Evolutionary conservation across 2,113 vertebrate species (phyloP).

Genomic region (Falcunculus frontatus): DNA sequence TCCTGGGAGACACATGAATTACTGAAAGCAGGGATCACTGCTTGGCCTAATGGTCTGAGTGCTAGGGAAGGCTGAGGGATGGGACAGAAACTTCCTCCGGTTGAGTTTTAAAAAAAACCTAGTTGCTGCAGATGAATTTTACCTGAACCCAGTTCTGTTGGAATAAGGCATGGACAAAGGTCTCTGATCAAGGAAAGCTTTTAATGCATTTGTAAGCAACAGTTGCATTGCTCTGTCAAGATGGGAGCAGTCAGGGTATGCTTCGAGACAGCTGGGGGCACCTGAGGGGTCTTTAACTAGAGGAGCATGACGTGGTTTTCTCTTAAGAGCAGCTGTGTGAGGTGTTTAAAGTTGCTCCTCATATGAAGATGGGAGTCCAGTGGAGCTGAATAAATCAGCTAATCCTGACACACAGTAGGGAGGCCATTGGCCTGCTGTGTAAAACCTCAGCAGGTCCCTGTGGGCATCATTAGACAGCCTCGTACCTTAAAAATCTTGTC

Average conservation of each 20-base stretch:
- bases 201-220: background rate
- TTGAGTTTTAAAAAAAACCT: background rate
- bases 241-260: background rate
- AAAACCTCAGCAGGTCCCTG: background rate
- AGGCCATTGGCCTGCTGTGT: background rate
- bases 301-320: fast-evolving
- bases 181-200: background rate
- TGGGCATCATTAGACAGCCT: background rate
- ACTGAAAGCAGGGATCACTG: background rate
- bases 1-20: background rate
- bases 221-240: background rate
- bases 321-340: background rate
- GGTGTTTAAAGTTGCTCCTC: background rate
- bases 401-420: fast-evolving
- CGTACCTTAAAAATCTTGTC: background rate
- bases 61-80: background rate
- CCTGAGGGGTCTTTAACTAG: background rate
- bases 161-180: background rate
- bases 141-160: background rate
- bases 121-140: background rate
- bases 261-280: fast-evolving
- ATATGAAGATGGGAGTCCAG: background rate
- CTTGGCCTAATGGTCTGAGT: background rate
- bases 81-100: background rate
- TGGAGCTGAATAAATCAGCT: background rate